These are phyloP conservation scores for Heteromurus nitidus DNA, from an alignment of 2,888 invertebrate species.

Conservation along the genomic window DNA sequence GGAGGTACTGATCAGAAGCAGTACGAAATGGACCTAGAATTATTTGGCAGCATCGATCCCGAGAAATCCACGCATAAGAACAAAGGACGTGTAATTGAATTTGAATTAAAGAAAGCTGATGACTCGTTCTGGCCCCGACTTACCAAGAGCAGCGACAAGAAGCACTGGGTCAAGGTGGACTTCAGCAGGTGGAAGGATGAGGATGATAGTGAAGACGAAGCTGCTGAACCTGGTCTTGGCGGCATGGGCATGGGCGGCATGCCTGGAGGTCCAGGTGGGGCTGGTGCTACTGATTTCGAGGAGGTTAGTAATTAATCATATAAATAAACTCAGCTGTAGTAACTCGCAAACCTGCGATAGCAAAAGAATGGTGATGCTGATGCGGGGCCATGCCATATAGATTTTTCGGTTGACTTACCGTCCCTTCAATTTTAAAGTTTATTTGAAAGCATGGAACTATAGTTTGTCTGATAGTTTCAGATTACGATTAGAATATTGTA, in stretches of 20 bases:
- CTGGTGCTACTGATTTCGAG: slow-evolving; percentile 66
- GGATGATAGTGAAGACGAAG: slow-evolving; percentile 92
- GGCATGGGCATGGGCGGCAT: slow-evolving; percentile 28
- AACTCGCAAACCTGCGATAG: too few species aligned
- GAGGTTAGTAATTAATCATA: too few species aligned
- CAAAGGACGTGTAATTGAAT: slow-evolving; percentile 77
- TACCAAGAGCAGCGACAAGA: slow-evolving; percentile 55
- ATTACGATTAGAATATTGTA: too few species aligned
- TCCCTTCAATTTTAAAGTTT: too few species aligned
- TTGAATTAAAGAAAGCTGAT: slow-evolving; percentile 79
- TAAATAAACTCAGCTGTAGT: too few species aligned
- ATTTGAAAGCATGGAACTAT: too few species aligned
- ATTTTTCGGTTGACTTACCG: too few species aligned
- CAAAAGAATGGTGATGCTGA: too few species aligned
- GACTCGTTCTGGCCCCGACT: slow-evolving; percentile 87
- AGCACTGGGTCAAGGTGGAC: slow-evolving; percentile 84
- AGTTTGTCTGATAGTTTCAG: too few species aligned
- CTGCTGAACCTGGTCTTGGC: slow-evolving; percentile 75
- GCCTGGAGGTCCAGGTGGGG: slow-evolving; percentile 58
- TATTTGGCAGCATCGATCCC: slow-evolving; percentile 88
- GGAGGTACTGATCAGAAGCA: slow-evolving; percentile 89
- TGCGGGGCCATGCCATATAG: too few species aligned
- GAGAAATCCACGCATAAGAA: slow-evolving; percentile 80
- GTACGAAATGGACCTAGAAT: slow-evolving; percentile 91
- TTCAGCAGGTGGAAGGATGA: slow-evolving; percentile 99